Evolutionary conservation across 2,113 vertebrate species (phyloP), one percentile per base, ranked within the genome.

Genomic region (Daboia siamensis): DNA sequence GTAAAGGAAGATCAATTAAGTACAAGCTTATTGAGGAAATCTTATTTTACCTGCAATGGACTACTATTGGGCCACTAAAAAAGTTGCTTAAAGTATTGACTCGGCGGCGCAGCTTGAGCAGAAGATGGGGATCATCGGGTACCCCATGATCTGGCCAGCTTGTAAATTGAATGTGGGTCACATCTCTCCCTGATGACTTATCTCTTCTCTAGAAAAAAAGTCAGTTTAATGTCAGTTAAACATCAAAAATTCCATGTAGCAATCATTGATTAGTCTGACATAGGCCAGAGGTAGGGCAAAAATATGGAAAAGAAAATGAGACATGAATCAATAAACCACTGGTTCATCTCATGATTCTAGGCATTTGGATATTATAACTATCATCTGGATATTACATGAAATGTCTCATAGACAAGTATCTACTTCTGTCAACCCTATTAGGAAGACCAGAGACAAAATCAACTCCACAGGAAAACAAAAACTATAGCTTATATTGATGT

Each of bases 111-210:
- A 99, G 97, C 92, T 99, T 99, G 86, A 99, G 98, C 21, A 99
- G 98, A 74, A 99, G 98, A 92, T 99, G 98, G 0, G 99, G 97
- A 46, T 99, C 99, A 1, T 98, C 98, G 0, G 99, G 99, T 0
- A 99, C 99, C 0, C 99, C 99, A 0, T 99, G 99, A 94, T 99
- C 99, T 0, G 99, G 99, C 99, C 99, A 99, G 89, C 99, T 99
- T 90, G 97, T 99, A 96, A 99, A 99, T 95, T 99, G 99, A 94
- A 99, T 99, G 89, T 99, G 99, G 13, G 98, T 99, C 93, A 99
- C 98, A 52, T 98, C 98, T 93, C 99, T 97, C 93, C 98, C 98
- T 1, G 96, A 13, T 74, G 96, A 96, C 91, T 98, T 99, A 57
- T 99, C 99, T 93, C 96, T 98, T 96, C 97, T 98, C 99, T 99